Conservation (phyloP, 2,888 invertebrate genomes). For the Pollenia griseotomentosa region DNA sequence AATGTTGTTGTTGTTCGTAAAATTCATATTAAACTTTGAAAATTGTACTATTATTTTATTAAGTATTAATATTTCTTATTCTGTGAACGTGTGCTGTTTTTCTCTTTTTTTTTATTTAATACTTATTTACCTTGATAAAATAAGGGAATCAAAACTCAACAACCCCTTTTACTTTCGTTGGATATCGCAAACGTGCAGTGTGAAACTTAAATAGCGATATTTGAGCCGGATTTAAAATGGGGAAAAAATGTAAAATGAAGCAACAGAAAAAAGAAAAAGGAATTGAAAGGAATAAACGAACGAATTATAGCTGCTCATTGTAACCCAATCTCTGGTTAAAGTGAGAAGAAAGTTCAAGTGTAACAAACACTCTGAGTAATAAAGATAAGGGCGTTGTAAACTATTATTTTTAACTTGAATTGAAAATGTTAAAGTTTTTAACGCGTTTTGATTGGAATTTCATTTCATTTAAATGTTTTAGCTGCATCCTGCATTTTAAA, state of each 20-base stretch:
- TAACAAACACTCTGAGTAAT: background rate
- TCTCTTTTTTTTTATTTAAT: background rate
- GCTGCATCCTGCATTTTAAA: too few relatives aligned
- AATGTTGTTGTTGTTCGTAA: slow-evolving; percentile 12
- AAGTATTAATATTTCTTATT: slow-evolving; percentile 22
- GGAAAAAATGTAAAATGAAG: slow-evolving; percentile 8
- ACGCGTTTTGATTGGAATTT: background rate
- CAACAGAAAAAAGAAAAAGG: slow-evolving; percentile 19
- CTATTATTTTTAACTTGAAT: too few relatives aligned
- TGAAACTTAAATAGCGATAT: slow-evolving; percentile 56
- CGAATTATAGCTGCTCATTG: slow-evolving; percentile 61
- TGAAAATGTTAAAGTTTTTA: background rate
- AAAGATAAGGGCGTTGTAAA: background rate
- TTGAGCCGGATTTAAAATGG: slow-evolving; percentile 57
- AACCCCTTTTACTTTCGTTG: slow-evolving; percentile 65
- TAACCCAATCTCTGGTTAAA: slow-evolving; percentile 59
- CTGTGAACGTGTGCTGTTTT: background rate
- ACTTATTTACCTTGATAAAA: slow-evolving; percentile 25
- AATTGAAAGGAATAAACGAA: slow-evolving; percentile 45
- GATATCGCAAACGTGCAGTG: slow-evolving; percentile 53
- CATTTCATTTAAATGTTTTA: too few relatives aligned
- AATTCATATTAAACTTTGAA: slow-evolving; percentile 36
- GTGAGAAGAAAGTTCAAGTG: slow-evolving; percentile 27
- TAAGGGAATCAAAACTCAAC: slow-evolving; percentile 46
- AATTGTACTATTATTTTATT: slow-evolving; percentile 44